These are phyloP conservation scores for Leucosticte australis DNA, from an alignment of 2,113 vertebrate genomes.

Conservation along the genomic window DNA sequence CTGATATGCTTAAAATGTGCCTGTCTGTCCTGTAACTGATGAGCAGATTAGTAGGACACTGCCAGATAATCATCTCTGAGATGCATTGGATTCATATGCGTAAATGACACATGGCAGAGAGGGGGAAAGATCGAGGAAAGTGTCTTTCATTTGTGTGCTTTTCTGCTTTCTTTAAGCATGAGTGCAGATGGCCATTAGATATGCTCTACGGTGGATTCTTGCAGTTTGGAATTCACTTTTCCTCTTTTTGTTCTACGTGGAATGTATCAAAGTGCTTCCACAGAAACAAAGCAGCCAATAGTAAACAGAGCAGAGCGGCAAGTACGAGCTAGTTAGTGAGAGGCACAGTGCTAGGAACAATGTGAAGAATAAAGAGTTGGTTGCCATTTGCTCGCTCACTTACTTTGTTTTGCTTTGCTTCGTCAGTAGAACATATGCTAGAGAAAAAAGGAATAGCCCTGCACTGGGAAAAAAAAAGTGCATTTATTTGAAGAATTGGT, in stretches of 20 bases:
- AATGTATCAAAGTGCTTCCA: background rate
- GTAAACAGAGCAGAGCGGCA: background rate
- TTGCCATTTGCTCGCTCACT: background rate
- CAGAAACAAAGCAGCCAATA: conserved; percentile 25
- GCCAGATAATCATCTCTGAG: conserved; percentile 54
- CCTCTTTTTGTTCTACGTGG: conserved; percentile 4
- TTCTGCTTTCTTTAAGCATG: conserved; percentile 1
- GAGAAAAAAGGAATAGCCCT: background rate
- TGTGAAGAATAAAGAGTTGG: background rate
- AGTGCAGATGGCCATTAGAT: conserved; percentile 35
- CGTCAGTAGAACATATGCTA: background rate
- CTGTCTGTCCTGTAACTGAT: conserved; percentile 55
- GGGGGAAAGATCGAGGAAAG: background rate
- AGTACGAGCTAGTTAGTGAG: background rate
- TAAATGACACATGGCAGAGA: conserved; percentile 45
- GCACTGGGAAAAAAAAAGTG: background rate
- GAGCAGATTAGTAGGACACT: conserved; percentile 46
- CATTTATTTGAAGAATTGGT: background rate
- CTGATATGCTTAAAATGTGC: conserved; percentile 50
- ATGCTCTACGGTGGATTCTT: background rate
- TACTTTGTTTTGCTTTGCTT: background rate
- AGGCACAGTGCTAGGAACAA: background rate
- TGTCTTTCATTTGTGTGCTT: background rate
- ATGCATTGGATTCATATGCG: conserved; percentile 42
- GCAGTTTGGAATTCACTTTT: conserved; percentile 8